Evolutionary conservation across 2,113 vertebrate genomes (phyloP).

Genomic region (Malaclemys terrapin): DNA sequence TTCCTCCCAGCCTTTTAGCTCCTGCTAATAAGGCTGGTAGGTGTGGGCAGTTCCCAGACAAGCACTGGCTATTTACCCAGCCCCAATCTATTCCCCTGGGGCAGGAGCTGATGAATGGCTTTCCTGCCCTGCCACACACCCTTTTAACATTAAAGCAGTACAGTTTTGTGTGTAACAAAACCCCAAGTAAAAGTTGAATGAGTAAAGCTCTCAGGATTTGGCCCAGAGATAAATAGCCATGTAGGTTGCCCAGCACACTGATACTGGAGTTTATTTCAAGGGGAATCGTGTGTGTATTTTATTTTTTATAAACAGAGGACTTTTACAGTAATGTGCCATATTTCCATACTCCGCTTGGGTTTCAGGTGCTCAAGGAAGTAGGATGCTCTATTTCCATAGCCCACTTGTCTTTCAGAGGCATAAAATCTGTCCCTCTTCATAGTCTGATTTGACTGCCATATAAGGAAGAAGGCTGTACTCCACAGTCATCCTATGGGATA

Average conservation of each 20-base stretch:
- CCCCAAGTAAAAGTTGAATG: background rate
- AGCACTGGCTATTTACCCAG: too few relatives aligned
- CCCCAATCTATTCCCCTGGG: too few relatives aligned
- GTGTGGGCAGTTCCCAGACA: too few relatives aligned
- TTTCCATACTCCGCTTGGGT: background rate
- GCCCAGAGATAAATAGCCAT: background rate
- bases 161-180: background rate
- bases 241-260: background rate
- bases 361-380: background rate
- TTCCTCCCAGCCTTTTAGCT: too few relatives aligned
- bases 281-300: background rate
- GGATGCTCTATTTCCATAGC: background rate
- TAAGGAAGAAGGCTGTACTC: background rate
- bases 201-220: background rate
- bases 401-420: background rate
- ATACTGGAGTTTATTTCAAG: background rate
- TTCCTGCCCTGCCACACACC: too few relatives aligned
- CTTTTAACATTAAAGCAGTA: background rate
- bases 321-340: background rate
- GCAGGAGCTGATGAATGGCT: too few relatives aligned
- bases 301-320: background rate
- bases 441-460: background rate
- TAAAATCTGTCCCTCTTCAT: background rate
- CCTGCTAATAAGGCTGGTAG: too few relatives aligned
- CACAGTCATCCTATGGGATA: background rate